Base-by-base conservation (phyloP, 2,888 invertebrate genomes). In the Notocelia uddmanniana region DNA sequence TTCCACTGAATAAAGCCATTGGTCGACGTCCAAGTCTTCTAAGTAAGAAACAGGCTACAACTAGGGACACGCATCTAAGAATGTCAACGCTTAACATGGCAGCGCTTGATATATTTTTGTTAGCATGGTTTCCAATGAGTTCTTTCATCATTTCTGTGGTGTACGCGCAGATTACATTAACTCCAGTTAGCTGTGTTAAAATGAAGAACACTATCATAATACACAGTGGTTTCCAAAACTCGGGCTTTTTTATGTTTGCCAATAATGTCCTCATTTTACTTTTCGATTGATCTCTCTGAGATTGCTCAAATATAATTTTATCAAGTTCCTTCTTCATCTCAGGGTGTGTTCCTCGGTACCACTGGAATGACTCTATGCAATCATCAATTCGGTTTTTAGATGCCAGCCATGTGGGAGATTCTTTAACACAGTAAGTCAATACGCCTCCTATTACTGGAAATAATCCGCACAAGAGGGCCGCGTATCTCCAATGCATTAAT, bases 91-190 rank as follows among this genome's bases (percentile, higher is more conserved):
- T 92, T 34, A 96, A 89, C 83, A 96, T 96, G 34, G 95, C 96
- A 45, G 94, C 82, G 74, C 96, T 95, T 6, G 95, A 94, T 15
- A 21, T 21, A 37, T 18, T 34, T 37, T 15, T 63, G 80, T 95
- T 91, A 0, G 81, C 79, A 48, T 80, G 81, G 13, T 89, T 89
- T 1, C 95, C 94, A 5, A 96, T 94, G 0, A 96, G 90, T 55
- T 92, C 93, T 68, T 94, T 89, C 89, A 96, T 94, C 80, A 96
- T 95, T 60, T 94, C 93, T 1, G 96, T 95, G 0, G 96, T 96
- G 78, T 96, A 97, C 1, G 96, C 96, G 58, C 95, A 95, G 23
- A 97, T 94, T 0, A 96, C 96, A 79, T 96, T 96, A 6, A 96
- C 95, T 26, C 97, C 97, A 11, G 95, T 95, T 73, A 96, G 94